Evolutionary conservation across 2,113 vertebrate species (phyloP).

Genomic region (Diadophis punctatus): DNA sequence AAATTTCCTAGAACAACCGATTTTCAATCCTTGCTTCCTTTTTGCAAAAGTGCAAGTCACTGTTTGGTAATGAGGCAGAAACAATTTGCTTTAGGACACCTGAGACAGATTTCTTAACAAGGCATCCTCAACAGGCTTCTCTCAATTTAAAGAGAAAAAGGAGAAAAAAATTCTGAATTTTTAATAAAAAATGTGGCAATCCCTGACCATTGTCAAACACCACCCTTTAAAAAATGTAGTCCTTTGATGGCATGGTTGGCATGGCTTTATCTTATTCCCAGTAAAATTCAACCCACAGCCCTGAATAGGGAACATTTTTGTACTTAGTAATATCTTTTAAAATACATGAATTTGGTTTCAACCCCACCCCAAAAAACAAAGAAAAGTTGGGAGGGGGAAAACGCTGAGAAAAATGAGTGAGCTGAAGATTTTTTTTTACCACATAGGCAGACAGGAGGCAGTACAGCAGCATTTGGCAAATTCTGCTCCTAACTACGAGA

Average conservation of each 20-base stretch:
- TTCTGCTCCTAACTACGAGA: neutral
- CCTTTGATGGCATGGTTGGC: slow-evolving; percentile 68
- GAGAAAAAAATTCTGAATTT: slow-evolving; percentile 40
- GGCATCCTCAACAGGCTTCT: slow-evolving; percentile 44
- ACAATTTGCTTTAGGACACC: neutral
- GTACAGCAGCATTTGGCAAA: slow-evolving; percentile 59
- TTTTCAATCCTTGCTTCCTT: neutral
- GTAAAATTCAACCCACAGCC: slow-evolving; percentile 24
- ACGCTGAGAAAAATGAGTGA: neutral
- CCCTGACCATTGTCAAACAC: slow-evolving; percentile 60
- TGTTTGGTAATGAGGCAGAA: neutral
- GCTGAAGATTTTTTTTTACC: slow-evolving; percentile 3
- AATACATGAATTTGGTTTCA: slow-evolving; percentile 28
- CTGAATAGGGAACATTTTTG: slow-evolving; percentile 60
- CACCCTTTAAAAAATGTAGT: slow-evolving; percentile 58
- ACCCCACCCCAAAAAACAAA: neutral
- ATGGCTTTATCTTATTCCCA: slow-evolving; percentile 64
- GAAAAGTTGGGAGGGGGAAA: neutral
- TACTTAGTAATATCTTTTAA: slow-evolving; percentile 52
- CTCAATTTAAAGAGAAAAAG: slow-evolving; percentile 6
- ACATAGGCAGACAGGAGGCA: slow-evolving; percentile 69
- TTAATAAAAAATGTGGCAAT: slow-evolving; percentile 44
- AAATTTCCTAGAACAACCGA: too few species aligned
- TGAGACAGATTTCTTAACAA: neutral
- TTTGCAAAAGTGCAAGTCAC: neutral